phyloP scores from a whole-genome alignment of 2,797 vertebrate genomes.

The Pelodytes ibericus region DNA sequence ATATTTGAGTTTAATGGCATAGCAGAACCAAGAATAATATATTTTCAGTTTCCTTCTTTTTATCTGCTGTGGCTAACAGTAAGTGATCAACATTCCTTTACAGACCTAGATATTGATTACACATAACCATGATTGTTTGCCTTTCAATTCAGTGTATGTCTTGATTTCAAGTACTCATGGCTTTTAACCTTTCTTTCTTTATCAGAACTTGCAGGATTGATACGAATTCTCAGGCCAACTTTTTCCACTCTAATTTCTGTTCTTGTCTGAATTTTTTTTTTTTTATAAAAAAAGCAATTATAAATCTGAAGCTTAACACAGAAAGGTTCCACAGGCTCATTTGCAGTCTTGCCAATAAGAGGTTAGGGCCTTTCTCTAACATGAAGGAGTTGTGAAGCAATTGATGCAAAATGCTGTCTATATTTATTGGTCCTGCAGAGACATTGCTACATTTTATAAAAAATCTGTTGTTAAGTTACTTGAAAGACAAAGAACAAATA shows the following conservation, averaged over 20 bases:
- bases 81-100: background rate
- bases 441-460: slow-evolving; percentile 1
- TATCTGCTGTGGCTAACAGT: background rate
- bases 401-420: slow-evolving; percentile 12
- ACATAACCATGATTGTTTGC: background rate
- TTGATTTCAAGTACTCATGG: background rate
- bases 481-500: too few relatives aligned
- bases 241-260: background rate
- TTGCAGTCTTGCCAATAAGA: slow-evolving; percentile 28
- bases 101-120: background rate
- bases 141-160: background rate
- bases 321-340: slow-evolving; percentile 14
- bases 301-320: slow-evolving; percentile 17
- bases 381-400: background rate
- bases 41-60: background rate
- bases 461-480: background rate
- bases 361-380: slow-evolving; percentile 20
- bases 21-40: background rate
- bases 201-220: background rate
- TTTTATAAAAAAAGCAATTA: slow-evolving; percentile 24
- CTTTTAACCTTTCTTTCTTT: background rate
- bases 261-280: too few relatives aligned
- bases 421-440: background rate
- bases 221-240: background rate
- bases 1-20: background rate